Evolutionary conservation across 2,888 invertebrate genomes (phyloP).

Genomic region (Ophioninae sp.): DNA sequence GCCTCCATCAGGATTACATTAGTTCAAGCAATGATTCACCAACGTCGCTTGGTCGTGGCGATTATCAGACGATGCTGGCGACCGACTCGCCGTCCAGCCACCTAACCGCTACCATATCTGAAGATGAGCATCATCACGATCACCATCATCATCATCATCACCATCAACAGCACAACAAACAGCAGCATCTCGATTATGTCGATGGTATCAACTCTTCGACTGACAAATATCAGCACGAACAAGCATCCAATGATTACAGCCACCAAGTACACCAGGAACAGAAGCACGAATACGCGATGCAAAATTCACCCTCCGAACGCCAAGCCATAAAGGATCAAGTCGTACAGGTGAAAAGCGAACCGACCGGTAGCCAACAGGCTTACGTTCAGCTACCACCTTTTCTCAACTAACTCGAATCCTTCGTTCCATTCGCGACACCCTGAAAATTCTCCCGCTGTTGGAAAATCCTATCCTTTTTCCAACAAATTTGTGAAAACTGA

Average conservation of each 20-base stretch:
- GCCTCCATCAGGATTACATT: constrained; percentile 87
- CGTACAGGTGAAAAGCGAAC: constrained; percentile 83
- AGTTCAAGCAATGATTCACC: constrained; percentile 85
- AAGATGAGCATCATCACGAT: constrained; percentile 78
- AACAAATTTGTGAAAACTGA: background rate
- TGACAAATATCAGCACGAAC: constrained; percentile 84
- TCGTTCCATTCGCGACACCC: constrained; percentile 68
- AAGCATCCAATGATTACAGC: constrained; percentile 83
- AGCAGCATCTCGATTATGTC: constrained; percentile 74
- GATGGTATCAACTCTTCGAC: constrained; percentile 78
- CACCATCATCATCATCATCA: constrained; percentile 71
- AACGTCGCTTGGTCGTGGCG: constrained; percentile 81
- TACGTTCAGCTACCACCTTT: constrained; percentile 90
- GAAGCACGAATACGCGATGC: constrained; percentile 77
- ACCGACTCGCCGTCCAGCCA: constrained; percentile 76
- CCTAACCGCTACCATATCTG: constrained; percentile 74
- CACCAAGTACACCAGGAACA: constrained; percentile 67
- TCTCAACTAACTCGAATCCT: constrained; percentile 85
- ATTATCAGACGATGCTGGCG: constrained; percentile 78
- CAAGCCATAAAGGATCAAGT: constrained; percentile 80
- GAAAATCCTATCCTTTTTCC: background rate
- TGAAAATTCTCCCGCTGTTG: background rate
- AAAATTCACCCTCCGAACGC: constrained; percentile 72
- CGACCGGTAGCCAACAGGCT: constrained; percentile 83
- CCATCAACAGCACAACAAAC: constrained; percentile 69